These are phyloP conservation scores for Spheniscus mendiculus DNA, from an alignment of 2,113 vertebrate species.

Conservation along the genomic window DNA sequence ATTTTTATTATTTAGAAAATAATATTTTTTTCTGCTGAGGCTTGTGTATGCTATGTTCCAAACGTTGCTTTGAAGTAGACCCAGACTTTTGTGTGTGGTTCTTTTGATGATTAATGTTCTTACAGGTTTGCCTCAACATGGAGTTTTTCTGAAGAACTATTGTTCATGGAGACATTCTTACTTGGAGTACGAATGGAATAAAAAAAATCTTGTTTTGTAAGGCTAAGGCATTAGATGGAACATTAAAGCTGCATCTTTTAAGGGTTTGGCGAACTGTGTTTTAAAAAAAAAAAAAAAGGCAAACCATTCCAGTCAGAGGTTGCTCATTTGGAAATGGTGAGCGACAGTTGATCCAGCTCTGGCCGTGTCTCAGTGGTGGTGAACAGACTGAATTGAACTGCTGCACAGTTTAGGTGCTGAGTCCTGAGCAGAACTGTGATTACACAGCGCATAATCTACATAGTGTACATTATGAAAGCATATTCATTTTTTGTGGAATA, in stretches of 20 bases:
- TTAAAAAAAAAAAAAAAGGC: no score
- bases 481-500: background rate
- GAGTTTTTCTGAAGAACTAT: background rate
- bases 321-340: background rate
- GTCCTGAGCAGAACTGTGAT: background rate
- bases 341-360: background rate
- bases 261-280: background rate
- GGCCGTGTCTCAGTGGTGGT: background rate
- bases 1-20: no score
- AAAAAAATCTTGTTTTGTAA: background rate
- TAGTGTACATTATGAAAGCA: background rate
- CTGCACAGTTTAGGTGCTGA: background rate
- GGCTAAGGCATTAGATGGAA: background rate
- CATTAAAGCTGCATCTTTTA: background rate
- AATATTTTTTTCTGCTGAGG: background rate
- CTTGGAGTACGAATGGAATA: background rate
- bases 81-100: background rate
- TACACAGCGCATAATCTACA: background rate
- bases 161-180: background rate
- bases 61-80: background rate
- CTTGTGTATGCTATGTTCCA: background rate
- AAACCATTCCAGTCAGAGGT: background rate
- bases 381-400: background rate
- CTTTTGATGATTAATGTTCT: background rate
- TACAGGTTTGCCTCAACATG: background rate